Evolutionary conservation across 2,797 vertebrate species (phyloP).

Genomic region (Cheirogaleus major): DNA sequence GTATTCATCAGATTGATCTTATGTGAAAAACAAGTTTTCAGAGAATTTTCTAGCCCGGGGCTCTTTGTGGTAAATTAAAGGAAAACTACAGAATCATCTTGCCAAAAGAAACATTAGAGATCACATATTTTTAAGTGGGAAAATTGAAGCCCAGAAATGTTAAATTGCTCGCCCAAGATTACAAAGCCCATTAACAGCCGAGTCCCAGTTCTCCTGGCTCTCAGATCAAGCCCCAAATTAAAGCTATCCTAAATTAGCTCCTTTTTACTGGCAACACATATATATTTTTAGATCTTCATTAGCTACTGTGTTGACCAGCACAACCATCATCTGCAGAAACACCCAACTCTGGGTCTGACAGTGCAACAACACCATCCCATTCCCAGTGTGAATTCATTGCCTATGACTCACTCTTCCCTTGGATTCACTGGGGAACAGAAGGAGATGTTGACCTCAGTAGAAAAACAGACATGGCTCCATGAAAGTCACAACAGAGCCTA

Average conservation of each 20-base stretch:
- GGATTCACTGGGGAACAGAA: not conserved
- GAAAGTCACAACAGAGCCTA: conserved; percentile 7
- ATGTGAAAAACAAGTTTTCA: conserved; percentile 45
- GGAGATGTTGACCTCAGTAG: conserved; percentile 43
- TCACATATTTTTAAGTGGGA: conserved; percentile 36
- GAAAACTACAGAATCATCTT: conserved; percentile 24
- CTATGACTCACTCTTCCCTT: conserved; percentile 27
- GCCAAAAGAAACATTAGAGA: conserved; percentile 1
- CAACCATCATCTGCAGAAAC: not conserved
- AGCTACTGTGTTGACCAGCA: not conserved
- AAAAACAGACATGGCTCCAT: conserved; percentile 49
- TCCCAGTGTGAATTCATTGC: not conserved
- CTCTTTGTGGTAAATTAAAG: conserved; percentile 19
- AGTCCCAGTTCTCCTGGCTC: not conserved
- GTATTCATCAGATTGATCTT: conserved; percentile 37
- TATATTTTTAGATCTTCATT: not conserved
- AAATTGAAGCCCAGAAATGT: conserved; percentile 24
- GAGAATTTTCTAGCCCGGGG: conserved; percentile 35
- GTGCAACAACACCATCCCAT: not conserved
- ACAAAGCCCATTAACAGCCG: not conserved
- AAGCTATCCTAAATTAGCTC: not conserved
- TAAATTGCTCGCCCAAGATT: not conserved
- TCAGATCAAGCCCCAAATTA: not conserved
- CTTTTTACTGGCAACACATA: not conserved
- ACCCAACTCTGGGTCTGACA: not conserved